Percentiles rank a stretch among this genome's conserved stretches.
These are phyloP conservation scores for Calephelis virginiensis DNA, from an alignment of 1,140 invertebrate genomes.

Conservation along the genomic window DNA sequence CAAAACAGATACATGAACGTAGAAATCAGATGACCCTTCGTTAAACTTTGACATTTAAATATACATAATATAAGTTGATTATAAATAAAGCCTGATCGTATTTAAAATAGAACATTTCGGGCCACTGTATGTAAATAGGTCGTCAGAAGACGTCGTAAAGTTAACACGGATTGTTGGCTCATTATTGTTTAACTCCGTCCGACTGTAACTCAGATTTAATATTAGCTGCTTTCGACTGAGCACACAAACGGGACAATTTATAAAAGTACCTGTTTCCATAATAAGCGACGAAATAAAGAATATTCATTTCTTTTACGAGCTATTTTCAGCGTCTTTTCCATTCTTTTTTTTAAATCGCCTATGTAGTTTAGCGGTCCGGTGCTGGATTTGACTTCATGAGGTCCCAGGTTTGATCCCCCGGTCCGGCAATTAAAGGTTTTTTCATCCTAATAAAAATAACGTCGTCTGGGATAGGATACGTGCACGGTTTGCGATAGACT, in stretches of 20 bases:
- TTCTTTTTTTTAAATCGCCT: no score
- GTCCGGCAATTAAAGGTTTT: no score
- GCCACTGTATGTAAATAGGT: conserved; percentile 19
- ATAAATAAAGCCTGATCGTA: neutral
- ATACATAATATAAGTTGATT: neutral
- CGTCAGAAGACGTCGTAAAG: conserved; percentile 39
- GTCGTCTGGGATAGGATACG: no score
- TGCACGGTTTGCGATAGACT: no score
- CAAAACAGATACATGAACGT: no score
- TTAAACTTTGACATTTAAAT: no score
- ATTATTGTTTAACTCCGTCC: conserved; percentile 54
- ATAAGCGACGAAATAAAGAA: conserved; percentile 29
- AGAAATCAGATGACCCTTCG: no score
- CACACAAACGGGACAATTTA: conserved; percentile 21
- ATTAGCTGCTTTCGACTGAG: conserved; percentile 39
- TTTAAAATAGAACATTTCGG: conserved; percentile 19
- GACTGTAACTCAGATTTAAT: conserved; percentile 48
- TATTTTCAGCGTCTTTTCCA: no score
- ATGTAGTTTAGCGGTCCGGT: no score
- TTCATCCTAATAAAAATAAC: no score
- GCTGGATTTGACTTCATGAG: no score
- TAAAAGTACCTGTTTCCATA: conserved; percentile 23
- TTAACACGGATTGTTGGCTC: conserved; percentile 52
- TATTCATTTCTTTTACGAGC: conserved; percentile 20
- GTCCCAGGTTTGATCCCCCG: no score